phyloP scores from a whole-genome alignment of 2,113 vertebrate species.

The Thryonomys swinderianus region DNA sequence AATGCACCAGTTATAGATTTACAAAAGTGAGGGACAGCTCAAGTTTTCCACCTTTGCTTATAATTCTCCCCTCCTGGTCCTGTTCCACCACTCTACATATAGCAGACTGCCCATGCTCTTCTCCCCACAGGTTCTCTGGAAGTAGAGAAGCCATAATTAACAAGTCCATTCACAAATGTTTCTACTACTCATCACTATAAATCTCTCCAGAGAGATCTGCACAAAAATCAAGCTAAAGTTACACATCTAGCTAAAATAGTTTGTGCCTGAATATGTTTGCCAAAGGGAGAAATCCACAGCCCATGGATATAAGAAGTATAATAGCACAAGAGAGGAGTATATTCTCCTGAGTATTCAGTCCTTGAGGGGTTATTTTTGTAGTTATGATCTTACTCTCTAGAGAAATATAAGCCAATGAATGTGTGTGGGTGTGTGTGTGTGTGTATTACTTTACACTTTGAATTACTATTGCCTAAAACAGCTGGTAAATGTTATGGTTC shows the following conservation, averaged over 20 bases:
- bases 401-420: not conserved
- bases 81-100: not conserved
- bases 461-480: not conserved
- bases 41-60: accelerated
- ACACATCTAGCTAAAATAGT: not conserved
- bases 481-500: not conserved
- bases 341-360: not conserved
- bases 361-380: not conserved
- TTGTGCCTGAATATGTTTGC: not conserved
- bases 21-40: accelerated
- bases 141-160: not conserved
- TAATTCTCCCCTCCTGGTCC: not conserved
- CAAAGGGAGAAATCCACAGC: not conserved
- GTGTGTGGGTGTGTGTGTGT: too few relatives aligned
- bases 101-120: not conserved
- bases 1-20: not conserved
- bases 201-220: not conserved
- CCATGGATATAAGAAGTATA: not conserved
- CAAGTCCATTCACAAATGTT: not conserved
- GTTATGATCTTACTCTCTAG: not conserved
- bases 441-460: too few relatives aligned
- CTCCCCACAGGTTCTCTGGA: not conserved
- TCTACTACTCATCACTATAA: not conserved
- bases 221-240: not conserved
- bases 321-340: not conserved